Conservation (phyloP, 2,888 invertebrate genomes). For the Perizoma affinitatum region DNA sequence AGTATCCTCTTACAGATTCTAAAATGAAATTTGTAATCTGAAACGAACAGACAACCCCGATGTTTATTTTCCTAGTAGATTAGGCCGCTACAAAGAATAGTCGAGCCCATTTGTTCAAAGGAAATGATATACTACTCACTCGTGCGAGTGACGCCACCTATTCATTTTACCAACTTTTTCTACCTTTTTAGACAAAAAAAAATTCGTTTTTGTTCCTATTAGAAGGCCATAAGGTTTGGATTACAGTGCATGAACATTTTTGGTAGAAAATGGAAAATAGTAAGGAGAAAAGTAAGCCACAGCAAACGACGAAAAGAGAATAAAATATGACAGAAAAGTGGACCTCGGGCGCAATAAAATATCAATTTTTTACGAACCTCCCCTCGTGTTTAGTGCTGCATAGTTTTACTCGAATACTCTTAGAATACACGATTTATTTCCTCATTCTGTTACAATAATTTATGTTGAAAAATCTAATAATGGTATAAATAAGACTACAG, state of each 20-base stretch:
- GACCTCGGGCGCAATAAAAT: slow-evolving; percentile 79
- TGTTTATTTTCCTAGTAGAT: slow-evolving; percentile 76
- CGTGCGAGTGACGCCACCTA: slow-evolving; percentile 76
- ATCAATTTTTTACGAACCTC: slow-evolving; percentile 74
- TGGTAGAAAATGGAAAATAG: slow-evolving; percentile 33
- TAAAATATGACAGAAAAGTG: slow-evolving; percentile 79
- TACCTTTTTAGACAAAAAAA: slow-evolving; percentile 38
- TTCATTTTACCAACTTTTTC: slow-evolving; percentile 48
- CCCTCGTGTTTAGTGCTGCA: slow-evolving; percentile 50
- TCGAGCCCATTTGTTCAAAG: slow-evolving; percentile 74
- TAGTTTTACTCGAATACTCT: slow-evolving; percentile 64
- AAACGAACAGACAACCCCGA: slow-evolving; percentile 51
- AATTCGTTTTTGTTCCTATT: slow-evolving; percentile 35
- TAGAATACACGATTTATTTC: slow-evolving; percentile 31
- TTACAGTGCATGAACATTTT: slow-evolving; percentile 25
- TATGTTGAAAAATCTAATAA: too few relatives aligned
- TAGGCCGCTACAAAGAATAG: slow-evolving; percentile 71
- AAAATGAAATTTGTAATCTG: slow-evolving; percentile 19
- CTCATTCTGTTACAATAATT: background rate
- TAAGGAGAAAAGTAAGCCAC: slow-evolving; percentile 52
- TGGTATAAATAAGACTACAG: too few relatives aligned
- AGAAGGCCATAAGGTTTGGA: slow-evolving; percentile 38
- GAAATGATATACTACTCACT: slow-evolving; percentile 76
- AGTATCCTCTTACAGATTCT: background rate
- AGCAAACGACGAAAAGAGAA: slow-evolving; percentile 65